Base-by-base conservation (phyloP, 1,140 invertebrate species). In the Neocloeon triangulifer region DNA sequence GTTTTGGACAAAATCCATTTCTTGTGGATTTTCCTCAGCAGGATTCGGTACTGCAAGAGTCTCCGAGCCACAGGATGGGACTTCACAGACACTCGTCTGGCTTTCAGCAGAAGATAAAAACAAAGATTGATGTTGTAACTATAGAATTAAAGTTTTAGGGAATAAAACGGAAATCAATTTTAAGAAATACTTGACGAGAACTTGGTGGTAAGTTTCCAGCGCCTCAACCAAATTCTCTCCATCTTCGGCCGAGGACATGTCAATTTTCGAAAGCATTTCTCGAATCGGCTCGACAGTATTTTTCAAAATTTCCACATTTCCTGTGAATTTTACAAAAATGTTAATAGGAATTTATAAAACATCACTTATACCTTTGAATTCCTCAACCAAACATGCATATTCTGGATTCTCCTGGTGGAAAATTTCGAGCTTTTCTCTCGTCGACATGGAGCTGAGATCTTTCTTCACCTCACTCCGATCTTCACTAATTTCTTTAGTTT, bases 51-150 rank as follows among this genome's bases (percentile, higher is more conserved):
- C 44, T 84, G 73, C 36, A 75, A 66, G 15, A 94, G 53, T 37
- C 74, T 58, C 51, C 81, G 79, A 13, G 84, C 68, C 19, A 91
- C 68, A 19, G 86, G 85, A 63, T 94, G 88, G 37, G 69, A 67
- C 41, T 70, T 63, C 12, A 81, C 57, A 31, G 61, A 56, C 20
- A 61, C 50, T 38, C 64, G 67, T 48, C 73, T 73, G 25, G 67
- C 58, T 59, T 85, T 89, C 1, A 92, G 42, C 38, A 82, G 57
- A 35, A 92, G 47, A 52, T 88, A 94, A 53, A 81, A 88, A 17
- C 65, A 64, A 14, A 91, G 71, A 50, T 91, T 89, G 13, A 66
- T 69, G 40, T 71, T 78, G 46, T 92, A 91, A 50, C 66, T 71
- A 41, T 38, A 59, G 52, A 40, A 33, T 37, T 39, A 34, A 41